These are phyloP conservation scores for Melanotaenia pygmaea DNA, from an alignment of 2,797 vertebrate genomes.

Conservation along the genomic window DNA sequence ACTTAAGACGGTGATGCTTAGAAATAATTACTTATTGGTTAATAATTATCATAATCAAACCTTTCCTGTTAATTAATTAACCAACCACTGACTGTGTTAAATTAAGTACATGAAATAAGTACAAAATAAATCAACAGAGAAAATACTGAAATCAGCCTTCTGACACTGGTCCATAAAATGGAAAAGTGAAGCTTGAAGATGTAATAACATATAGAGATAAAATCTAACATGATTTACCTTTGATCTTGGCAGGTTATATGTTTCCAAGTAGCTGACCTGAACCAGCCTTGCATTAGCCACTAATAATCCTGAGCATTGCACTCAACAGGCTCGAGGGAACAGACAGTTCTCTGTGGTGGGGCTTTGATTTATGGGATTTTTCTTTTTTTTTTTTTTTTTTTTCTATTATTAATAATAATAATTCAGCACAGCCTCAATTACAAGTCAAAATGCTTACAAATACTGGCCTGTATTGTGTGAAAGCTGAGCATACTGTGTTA, in stretches of 20 bases:
- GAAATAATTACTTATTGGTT: no score
- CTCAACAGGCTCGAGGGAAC: constrained; percentile 45
- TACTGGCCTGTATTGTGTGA: background rate
- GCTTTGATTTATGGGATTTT: constrained; percentile 28
- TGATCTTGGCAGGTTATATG: constrained; percentile 40
- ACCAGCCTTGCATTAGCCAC: constrained; percentile 57
- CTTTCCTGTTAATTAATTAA: background rate
- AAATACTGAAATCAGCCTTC: constrained; percentile 15
- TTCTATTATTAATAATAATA: constrained; percentile 45
- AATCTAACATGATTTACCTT: constrained; percentile 24
- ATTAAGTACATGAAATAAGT: background rate
- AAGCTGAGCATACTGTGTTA: background rate
- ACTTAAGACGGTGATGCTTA: background rate
- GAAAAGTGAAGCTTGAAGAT: constrained; percentile 11
- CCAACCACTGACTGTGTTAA: background rate
- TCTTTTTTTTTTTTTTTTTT: constrained; percentile 34
- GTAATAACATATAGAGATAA: constrained; percentile 2
- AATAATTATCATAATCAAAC: no score
- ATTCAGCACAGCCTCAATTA: constrained; percentile 35
- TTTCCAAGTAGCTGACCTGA: constrained; percentile 58
- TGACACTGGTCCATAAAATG: constrained; percentile 3
- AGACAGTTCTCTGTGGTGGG: constrained; percentile 34
- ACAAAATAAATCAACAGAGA: background rate
- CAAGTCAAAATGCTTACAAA: constrained; percentile 41
- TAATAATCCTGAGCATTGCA: constrained; percentile 61